phyloP scores from a whole-genome alignment of 2,888 invertebrate genomes.

The Drosophila histrio region DNA sequence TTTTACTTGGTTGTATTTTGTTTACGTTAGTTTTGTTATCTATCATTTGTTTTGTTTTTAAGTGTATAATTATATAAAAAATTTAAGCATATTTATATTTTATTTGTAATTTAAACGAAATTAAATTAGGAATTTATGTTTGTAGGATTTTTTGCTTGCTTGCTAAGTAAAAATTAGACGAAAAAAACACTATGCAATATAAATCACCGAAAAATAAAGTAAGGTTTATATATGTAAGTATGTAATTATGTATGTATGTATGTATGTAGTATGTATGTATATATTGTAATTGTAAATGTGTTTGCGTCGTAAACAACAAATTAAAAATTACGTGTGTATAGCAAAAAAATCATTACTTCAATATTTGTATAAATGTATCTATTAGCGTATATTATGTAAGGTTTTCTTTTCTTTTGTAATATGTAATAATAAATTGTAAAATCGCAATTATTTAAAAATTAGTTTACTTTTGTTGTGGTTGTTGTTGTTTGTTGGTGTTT shows the following conservation, averaged over 20 bases:
- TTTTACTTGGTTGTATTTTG: conserved; percentile 53
- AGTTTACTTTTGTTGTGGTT: conserved; percentile 57
- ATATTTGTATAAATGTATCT: conserved; percentile 55
- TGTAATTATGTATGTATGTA: conserved; percentile 48
- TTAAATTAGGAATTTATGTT: conserved; percentile 76
- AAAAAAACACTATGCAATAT: conserved; percentile 73
- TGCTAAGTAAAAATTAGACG: conserved; percentile 67
- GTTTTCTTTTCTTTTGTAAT: conserved; percentile 36
- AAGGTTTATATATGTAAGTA: conserved; percentile 61
- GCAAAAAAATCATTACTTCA: conserved; percentile 47
- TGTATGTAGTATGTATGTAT: conserved; percentile 51
- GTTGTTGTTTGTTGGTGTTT: conserved; percentile 38
- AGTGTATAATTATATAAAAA: conserved; percentile 71
- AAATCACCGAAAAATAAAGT: conserved; percentile 79
- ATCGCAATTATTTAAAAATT: conserved; percentile 71
- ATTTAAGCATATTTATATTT: conserved; percentile 64
- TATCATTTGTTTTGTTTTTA: conserved; percentile 48
- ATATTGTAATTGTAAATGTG: conserved; percentile 49
- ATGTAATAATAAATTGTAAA: conserved; percentile 70
- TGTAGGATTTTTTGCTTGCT: conserved; percentile 66
- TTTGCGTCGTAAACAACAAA: conserved; percentile 64
- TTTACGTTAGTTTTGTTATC: conserved; percentile 66
- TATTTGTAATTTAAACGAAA: conserved; percentile 73
- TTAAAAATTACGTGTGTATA: conserved; percentile 67
- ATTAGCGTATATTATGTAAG: conserved; percentile 71